These are phyloP conservation scores for Melipona quadrifasciata DNA, from an alignment of 1,140 invertebrate genomes.

Conservation along the genomic window DNA sequence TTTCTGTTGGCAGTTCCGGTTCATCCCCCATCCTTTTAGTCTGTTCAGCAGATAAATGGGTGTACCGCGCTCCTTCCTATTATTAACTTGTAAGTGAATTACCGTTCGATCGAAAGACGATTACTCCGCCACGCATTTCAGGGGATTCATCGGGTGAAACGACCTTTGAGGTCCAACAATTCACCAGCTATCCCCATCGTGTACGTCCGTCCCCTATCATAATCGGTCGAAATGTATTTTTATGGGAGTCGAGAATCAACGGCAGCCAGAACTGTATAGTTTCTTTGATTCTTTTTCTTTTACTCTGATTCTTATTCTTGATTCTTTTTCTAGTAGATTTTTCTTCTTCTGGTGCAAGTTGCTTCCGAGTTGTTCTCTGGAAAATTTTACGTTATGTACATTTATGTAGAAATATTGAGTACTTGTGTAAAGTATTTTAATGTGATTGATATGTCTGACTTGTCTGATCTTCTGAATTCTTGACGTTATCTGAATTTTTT, in stretches of 20 bases:
- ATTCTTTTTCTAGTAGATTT: background rate
- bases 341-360: background rate
- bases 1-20: slow-evolving; percentile 32
- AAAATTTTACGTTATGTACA: background rate
- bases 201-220: slow-evolving; percentile 50
- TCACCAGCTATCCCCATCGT: slow-evolving; percentile 52
- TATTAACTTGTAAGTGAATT: slow-evolving; percentile 82
- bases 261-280: background rate
- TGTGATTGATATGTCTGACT: background rate
- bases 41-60: slow-evolving; percentile 75
- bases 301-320: no score
- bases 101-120: slow-evolving; percentile 79
- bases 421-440: background rate
- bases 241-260: slow-evolving; percentile 47
- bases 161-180: slow-evolving; percentile 77
- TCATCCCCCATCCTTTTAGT: background rate
- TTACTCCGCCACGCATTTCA: slow-evolving; percentile 69
- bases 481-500: background rate
- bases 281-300: background rate
- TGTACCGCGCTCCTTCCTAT: slow-evolving; percentile 75
- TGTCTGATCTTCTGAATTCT: background rate
- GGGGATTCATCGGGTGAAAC: slow-evolving; percentile 70
- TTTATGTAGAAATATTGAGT: background rate
- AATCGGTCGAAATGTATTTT: slow-evolving; percentile 63
- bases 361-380: background rate